These are phyloP conservation scores for Drosophila serrata DNA, from an alignment of 1,140 invertebrate species.

Conservation along the genomic window DNA sequence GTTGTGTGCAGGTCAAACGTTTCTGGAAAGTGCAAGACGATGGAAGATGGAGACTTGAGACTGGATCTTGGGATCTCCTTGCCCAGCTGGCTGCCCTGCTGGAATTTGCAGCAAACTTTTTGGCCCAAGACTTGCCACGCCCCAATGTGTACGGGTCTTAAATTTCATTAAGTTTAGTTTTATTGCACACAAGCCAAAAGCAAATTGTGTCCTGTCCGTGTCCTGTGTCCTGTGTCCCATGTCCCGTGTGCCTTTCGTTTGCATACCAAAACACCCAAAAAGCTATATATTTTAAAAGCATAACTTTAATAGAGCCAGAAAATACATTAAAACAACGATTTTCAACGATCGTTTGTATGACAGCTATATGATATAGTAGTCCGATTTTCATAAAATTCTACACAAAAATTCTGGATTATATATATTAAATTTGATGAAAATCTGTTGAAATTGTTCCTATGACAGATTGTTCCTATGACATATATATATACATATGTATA, in stretches of 20 bases:
- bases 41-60: slow-evolving; percentile 10
- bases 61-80: slow-evolving; percentile 13
- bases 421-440: no score
- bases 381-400: no score
- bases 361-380: no score
- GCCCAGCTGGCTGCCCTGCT: slow-evolving; percentile 52
- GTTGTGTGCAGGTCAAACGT: slow-evolving; percentile 64
- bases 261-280: slow-evolving; percentile 7
- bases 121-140: slow-evolving; percentile 33
- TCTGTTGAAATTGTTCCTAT: no score
- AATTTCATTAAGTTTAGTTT: slow-evolving; percentile 81
- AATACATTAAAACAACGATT: background rate
- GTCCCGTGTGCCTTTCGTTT: slow-evolving; percentile 28
- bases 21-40: slow-evolving; percentile 21
- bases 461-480: no score
- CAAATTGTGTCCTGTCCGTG: slow-evolving; percentile 47
- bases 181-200: slow-evolving; percentile 58
- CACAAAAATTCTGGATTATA: no score
- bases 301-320: slow-evolving; percentile 21
- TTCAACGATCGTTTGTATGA: no score
- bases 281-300: slow-evolving; percentile 29
- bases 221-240: slow-evolving; percentile 24
- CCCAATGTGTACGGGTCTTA: slow-evolving; percentile 54
- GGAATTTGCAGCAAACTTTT: slow-evolving; percentile 63
- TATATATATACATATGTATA: no score